Percentiles rank a stretch among this genome's conserved stretches.
Evolutionary conservation across 1,140 invertebrate species (phyloP).

Genomic region (Akabosia matsudoensis): DNA sequence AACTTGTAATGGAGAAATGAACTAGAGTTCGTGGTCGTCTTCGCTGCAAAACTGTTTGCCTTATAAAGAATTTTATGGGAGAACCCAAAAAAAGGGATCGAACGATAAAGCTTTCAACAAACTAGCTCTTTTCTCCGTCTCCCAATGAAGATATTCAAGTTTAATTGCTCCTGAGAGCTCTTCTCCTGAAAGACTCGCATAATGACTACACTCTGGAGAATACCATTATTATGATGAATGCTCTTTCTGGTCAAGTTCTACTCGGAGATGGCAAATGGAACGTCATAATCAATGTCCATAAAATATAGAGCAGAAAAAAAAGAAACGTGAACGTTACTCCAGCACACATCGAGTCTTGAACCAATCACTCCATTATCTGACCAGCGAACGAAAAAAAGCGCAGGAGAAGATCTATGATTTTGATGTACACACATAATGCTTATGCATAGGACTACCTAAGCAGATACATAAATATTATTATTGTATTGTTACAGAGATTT

Average conservation of each 20-base stretch:
- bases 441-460: too few species aligned
- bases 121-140: too few species aligned
- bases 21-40: too few species aligned
- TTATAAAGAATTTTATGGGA: background rate
- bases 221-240: background rate
- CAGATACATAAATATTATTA: too few species aligned
- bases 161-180: slow-evolving; percentile 20
- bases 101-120: background rate
- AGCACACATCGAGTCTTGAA: background rate
- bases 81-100: background rate
- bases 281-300: slow-evolving; percentile 10
- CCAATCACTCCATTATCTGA: too few species aligned
- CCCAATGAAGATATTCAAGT: slow-evolving; percentile 20
- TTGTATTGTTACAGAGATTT: background rate
- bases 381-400: too few species aligned
- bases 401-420: too few species aligned
- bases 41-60: too few species aligned
- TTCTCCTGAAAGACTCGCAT: background rate
- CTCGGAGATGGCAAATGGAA: background rate
- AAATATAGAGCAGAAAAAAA: background rate
- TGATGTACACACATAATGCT: too few species aligned
- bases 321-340: background rate
- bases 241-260: background rate
- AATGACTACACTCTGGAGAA: background rate
- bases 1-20: too few species aligned